Percentiles rank a stretch among this genome's conserved stretches.
Conservation (phyloP, 37 sponge, comb jelly and placozoan genomes). For the Geodia barretti region DNA sequence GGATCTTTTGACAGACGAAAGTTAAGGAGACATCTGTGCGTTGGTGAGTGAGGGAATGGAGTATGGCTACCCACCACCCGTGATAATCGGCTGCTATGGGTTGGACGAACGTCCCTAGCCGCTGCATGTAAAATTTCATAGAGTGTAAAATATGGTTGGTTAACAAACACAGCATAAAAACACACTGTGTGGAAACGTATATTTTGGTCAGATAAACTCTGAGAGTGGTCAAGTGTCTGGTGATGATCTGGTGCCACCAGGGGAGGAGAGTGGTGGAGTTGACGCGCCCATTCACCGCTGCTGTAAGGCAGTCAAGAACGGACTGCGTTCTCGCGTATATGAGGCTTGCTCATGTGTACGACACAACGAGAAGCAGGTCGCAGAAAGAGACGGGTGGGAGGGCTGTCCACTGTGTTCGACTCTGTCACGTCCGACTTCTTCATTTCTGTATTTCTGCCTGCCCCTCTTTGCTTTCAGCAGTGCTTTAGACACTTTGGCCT, state of each 20-base stretch:
- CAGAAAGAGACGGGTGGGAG: no score
- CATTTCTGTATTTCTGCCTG: no score
- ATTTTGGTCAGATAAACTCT: constrained; percentile 11
- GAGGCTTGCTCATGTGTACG: constrained; percentile 89
- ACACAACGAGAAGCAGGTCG: no score
- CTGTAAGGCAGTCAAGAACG: constrained; percentile 96
- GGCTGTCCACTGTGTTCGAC: no score
- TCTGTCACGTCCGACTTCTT: no score
- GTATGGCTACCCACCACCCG: constrained; percentile 38
- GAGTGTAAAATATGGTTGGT: constrained; percentile 72
- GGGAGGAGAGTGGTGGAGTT: constrained; percentile 21
- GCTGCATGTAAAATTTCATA: no score
- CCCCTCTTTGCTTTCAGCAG: no score
- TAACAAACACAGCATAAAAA: neutral
- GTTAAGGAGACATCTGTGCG: constrained; percentile 30
- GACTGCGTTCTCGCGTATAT: constrained; percentile 81
- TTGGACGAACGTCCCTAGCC: neutral
- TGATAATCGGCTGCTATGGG: constrained; percentile 18
- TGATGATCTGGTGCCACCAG: constrained; percentile 9
- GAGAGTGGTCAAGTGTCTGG: constrained; percentile 37
- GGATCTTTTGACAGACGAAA: constrained; percentile 24
- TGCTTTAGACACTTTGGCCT: no score
- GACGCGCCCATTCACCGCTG: constrained; percentile 80
- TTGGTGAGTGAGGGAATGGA: constrained; percentile 10
- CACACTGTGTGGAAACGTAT: neutral